A percentile compares a stretch with the other conserved stretches of the same genome.
phyloP scores from a whole-genome alignment of 2,797 vertebrate species.

The Tamandua tetradactyla region DNA sequence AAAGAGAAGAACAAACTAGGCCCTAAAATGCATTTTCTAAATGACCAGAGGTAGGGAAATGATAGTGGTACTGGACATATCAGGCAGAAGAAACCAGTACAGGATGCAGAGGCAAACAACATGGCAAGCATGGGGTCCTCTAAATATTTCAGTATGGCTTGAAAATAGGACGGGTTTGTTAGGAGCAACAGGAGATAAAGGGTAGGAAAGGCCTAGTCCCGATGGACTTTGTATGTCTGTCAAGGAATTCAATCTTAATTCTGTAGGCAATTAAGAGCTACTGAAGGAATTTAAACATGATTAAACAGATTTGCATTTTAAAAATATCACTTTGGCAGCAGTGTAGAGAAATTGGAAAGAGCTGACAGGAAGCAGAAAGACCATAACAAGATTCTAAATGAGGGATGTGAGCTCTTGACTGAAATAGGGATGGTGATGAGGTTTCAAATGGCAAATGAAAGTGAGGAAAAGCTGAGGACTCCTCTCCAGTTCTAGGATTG shows the following conservation, averaged over 20 bases:
- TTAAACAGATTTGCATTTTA: neutral
- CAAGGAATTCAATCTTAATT: conserved; percentile 19
- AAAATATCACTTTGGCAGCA: conserved; percentile 4
- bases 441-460: neutral
- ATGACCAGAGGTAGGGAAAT: neutral
- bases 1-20: neutral
- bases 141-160: neutral
- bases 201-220: neutral
- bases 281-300: neutral
- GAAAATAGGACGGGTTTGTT: neutral
- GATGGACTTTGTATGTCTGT: neutral
- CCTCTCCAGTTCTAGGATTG: neutral
- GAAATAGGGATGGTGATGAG: neutral
- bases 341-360: neutral
- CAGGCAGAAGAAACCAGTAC: neutral
- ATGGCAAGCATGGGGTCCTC: neutral
- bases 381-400: neutral
- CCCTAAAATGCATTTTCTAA: conserved; percentile 22
- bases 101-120: neutral
- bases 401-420: neutral
- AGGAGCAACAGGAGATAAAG: neutral
- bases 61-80: neutral
- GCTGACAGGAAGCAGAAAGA: neutral
- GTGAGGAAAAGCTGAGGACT: neutral
- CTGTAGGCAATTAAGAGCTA: neutral